Base-by-base conservation (phyloP, 2,797 vertebrate genomes). In the Tragelaphus oryx region DNA sequence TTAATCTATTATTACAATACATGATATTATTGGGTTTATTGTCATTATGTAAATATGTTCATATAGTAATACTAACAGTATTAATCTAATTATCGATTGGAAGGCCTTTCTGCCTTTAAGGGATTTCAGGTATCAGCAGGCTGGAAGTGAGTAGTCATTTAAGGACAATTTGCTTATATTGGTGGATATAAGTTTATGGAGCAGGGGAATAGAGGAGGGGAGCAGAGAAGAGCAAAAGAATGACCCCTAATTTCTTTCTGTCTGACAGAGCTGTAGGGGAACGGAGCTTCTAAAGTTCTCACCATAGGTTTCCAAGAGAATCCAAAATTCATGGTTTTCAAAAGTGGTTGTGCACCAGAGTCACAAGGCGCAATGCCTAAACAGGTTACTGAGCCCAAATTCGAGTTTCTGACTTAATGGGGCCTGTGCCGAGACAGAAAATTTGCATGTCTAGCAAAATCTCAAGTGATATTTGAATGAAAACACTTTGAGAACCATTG, bases 91-190 rank as follows among this genome's bases (percentile, higher is more conserved):
- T 68, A 30, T 84, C 20, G 1, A 89, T 41, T 33, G 11, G 86
- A 87, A 96, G 57, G n/a, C 44, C 76, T 83, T 94, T 85, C 62
- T 87, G 26, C 28, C 22, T 74, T 74, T 68, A 88, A 92, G 50
- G 33, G 57, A 91, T 78, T 92, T 86, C 12, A 87, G 41, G 44
- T 9, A 16, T 87, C 46, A 95, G 52, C n/a, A 84, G 44, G 54
- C 16, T 94, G 41, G 46, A 93, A 83, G 24, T 44, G 33, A 78
- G 28, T 50, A 79, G 33, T 57, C 84, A 28, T 65, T 37, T 89
- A 85, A 60, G 44, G 68, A 75, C 10, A 78, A 41, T 76, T 87
- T 57, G 46, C 48, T 68, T 59, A 33, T 24, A 18, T 5, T 65
- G 28, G 33, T 84, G 26, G n/a, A 17, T 48, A 5, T 30, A 78